Conservation (phyloP, 2,797 vertebrate genomes). For the Oreochromis grahami region DNA sequence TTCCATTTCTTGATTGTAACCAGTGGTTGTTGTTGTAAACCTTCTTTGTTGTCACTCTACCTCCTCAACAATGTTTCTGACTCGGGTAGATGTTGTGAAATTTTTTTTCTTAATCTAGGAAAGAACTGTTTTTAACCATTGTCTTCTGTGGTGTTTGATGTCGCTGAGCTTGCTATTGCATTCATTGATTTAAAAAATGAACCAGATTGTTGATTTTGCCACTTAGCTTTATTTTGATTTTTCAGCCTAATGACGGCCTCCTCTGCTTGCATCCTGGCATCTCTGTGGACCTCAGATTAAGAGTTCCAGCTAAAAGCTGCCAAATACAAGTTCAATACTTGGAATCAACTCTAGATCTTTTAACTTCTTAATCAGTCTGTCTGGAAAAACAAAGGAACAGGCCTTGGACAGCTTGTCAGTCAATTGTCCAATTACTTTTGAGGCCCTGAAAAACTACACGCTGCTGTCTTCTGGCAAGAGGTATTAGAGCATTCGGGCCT, state of each 20-base stretch:
- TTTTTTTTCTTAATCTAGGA: background rate
- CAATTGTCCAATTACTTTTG: background rate
- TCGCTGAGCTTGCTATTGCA: background rate
- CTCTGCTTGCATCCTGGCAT: background rate
- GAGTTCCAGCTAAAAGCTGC: background rate
- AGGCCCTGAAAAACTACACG: background rate
- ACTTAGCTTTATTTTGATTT: background rate
- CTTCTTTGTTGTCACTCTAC: background rate
- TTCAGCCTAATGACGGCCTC: background rate
- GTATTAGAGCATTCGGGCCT: background rate
- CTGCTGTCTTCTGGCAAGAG: background rate
- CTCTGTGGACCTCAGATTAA: background rate
- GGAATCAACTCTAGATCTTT: background rate
- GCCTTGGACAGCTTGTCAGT: background rate
- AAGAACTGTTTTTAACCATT: background rate
- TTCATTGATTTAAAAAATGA: too few relatives aligned
- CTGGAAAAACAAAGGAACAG: background rate
- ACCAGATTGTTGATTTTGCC: too few relatives aligned
- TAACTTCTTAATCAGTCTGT: background rate
- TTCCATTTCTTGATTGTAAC: background rate
- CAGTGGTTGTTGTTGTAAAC: background rate
- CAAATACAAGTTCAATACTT: background rate
- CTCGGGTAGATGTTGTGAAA: background rate
- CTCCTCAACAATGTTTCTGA: background rate
- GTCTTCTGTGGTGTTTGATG: background rate